Evolutionary conservation across 2,797 vertebrate species (phyloP).

Genomic region (Arremon aurantiirostris): DNA sequence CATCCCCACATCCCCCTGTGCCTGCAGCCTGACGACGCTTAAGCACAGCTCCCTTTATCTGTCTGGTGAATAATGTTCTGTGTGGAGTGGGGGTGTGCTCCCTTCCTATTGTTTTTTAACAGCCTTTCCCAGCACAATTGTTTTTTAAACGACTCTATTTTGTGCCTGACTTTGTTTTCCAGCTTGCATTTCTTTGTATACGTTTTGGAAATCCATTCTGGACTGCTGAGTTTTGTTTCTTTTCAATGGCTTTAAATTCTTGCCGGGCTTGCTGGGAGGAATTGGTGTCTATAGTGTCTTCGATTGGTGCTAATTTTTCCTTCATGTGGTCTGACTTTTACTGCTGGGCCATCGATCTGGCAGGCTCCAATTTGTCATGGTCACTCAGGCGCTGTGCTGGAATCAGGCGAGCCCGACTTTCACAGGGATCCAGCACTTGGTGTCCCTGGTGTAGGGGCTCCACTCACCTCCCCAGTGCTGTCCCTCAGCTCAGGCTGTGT

Average conservation of each 20-base stretch:
- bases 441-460: not conserved
- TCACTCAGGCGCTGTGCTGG: slow-evolving; percentile 41
- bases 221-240: slow-evolving; percentile 71
- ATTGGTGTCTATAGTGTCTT: slow-evolving; percentile 72
- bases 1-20: not conserved
- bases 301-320: slow-evolving; percentile 75
- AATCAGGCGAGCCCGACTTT: not conserved
- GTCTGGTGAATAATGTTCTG: not conserved
- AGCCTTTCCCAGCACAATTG: slow-evolving; percentile 52
- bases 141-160: slow-evolving; percentile 66
- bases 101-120: slow-evolving; percentile 35
- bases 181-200: slow-evolving; percentile 67
- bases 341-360: slow-evolving; percentile 64
- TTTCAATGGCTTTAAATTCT: slow-evolving; percentile 72
- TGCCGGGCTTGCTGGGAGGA: slow-evolving; percentile 60
- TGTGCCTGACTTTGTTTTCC: slow-evolving; percentile 56
- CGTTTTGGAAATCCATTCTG: slow-evolving; percentile 69
- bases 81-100: not conserved
- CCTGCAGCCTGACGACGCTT: not conserved
- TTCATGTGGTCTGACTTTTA: slow-evolving; percentile 72
- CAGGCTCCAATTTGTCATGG: slow-evolving; percentile 63
- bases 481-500: not conserved
- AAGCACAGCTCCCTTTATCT: slow-evolving; percentile 24
- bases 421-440: fast-evolving
- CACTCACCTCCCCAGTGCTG: fast-evolving